Evolutionary conservation across 1,140 invertebrate species (phyloP).

Genomic region (Oryctes rhinoceros): DNA sequence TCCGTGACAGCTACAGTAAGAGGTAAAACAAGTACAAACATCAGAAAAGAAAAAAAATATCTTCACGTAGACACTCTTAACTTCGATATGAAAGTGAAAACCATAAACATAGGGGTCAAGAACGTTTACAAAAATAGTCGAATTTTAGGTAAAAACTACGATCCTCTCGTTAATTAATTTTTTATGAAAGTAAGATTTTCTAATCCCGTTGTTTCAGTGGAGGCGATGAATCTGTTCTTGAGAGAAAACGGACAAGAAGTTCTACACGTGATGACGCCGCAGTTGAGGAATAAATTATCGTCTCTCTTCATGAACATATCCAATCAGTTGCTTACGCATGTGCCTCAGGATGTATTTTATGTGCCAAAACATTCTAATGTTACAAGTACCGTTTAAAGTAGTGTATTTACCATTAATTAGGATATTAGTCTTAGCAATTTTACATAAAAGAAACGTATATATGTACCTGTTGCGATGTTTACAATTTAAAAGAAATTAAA

Average conservation of each 20-base stretch:
- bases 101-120: constrained; percentile 71
- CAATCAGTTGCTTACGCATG: constrained; percentile 71
- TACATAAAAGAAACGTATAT: background rate
- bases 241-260: constrained; percentile 76
- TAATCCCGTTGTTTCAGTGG: constrained; percentile 63
- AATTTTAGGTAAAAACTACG: constrained; percentile 71
- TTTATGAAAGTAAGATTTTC: background rate
- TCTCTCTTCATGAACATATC: constrained; percentile 70
- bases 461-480: background rate
- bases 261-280: constrained; percentile 73
- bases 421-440: background rate
- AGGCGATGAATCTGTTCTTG: constrained; percentile 77
- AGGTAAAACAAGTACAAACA: constrained; percentile 66
- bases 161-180: constrained; percentile 47
- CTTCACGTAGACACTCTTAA: constrained; percentile 71
- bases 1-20: constrained; percentile 70
- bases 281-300: constrained; percentile 72
- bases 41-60: constrained; percentile 64
- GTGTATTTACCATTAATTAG: background rate
- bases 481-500: background rate
- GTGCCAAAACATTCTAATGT: constrained; percentile 57
- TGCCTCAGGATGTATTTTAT: constrained; percentile 70
- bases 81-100: constrained; percentile 70
- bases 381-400: background rate
- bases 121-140: constrained; percentile 76